A percentile compares a stretch with the other conserved stretches of the same genome.
phyloP scores from a whole-genome alignment of 2,888 invertebrate species.

The Tenodera sinensis region DNA sequence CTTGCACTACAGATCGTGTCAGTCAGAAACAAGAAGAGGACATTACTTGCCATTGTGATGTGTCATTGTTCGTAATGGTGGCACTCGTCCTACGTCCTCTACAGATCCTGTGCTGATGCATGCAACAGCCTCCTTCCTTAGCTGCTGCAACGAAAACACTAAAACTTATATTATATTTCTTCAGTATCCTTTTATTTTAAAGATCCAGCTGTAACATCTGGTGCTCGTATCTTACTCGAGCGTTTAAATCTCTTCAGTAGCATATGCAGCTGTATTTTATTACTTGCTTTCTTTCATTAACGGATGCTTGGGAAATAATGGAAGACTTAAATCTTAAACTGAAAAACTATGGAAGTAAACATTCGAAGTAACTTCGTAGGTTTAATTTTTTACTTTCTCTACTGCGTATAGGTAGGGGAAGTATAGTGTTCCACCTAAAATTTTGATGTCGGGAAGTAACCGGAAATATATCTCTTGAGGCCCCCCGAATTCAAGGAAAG shows the following conservation, averaged over 20 bases:
- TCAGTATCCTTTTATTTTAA: background rate
- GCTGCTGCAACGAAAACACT: background rate
- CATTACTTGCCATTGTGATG: conserved; percentile 8
- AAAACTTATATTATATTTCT: background rate
- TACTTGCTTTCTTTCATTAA: background rate
- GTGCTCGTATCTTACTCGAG: background rate
- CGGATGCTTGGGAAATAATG: too few species aligned
- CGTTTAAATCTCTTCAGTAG: background rate
- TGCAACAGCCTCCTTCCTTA: background rate
- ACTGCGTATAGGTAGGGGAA: too few species aligned
- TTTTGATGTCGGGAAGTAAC: too few species aligned
- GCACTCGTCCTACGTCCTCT: background rate
- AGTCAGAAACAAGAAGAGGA: background rate
- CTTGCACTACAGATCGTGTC: background rate
- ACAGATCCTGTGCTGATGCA: background rate
- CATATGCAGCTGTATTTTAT: background rate
- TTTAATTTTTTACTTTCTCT: too few species aligned
- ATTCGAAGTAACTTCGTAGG: too few species aligned
- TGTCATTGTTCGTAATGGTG: conserved; percentile 16
- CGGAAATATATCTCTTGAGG: too few species aligned
- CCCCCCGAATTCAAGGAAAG: too few species aligned
- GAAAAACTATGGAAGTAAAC: too few species aligned
- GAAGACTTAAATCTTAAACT: too few species aligned
- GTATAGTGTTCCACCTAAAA: too few species aligned
- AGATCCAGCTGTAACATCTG: background rate